Base-by-base conservation (phyloP, 2,113 vertebrate species). In the Prunella fulvescens region DNA sequence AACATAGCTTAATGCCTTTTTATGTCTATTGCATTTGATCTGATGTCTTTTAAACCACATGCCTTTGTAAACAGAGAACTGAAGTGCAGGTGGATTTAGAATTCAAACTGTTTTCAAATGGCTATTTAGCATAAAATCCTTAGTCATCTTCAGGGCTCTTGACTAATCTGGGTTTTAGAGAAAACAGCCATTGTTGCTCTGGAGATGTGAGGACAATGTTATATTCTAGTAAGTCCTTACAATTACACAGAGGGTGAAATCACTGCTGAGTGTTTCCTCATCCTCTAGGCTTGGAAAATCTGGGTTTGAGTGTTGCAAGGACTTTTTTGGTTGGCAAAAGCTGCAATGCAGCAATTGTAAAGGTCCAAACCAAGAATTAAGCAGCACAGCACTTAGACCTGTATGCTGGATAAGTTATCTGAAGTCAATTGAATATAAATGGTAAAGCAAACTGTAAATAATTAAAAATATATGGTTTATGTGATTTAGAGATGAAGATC, bases 1-100 rank as follows among this genome's bases (percentile, higher is more conserved):
- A 81, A 57, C 2, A 4, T 44, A 67, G 37, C 42, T 62, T 92
- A 66, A 83, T 90, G 56, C 31, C 13, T 37, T 83, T 67, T 80
- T 85, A 66, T 62, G 24, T 78, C 28, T 86, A 0, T 70, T 78
- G 57, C 31, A 12, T 80, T 90, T 87, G 90, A 62, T 85, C 51
- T 67, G 39, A 48, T 79, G 33, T 54, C 44, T 94, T 85, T 76
- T 85, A 80, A 82, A 77, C 37, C 14, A 33, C 19, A 2, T 11
- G 13, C 9, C 18, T 39, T 79, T 81, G 17, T 22, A 81, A 62
- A 14, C 51, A 62, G 53, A 92, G 56, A 74, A 66, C 25, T 92
- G 61, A 88, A 94, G 45, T 90, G 58, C 77, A 86, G 82, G 93
- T 95, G 90, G 69, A 61, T 92, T 90, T 84, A 33, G 40, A 94